Conservation (phyloP, 2,113 vertebrate genomes). For the Rhagologus leucostigma region DNA sequence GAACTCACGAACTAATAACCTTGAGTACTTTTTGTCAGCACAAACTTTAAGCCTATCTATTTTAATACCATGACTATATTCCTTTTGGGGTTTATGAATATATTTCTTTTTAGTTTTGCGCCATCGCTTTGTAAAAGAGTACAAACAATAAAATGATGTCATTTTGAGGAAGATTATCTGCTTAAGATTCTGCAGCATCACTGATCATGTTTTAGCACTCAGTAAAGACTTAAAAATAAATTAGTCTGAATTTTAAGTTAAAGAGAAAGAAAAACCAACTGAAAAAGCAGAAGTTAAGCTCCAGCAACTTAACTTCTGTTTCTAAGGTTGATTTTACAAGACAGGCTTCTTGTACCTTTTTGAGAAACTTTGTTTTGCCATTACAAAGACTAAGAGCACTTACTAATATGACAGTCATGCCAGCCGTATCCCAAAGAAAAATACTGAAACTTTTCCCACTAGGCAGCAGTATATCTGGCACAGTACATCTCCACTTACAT, state of each 20-base stretch:
- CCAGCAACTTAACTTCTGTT: neutral
- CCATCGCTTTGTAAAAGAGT: neutral
- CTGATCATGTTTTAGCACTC: neutral
- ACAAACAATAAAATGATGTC: neutral
- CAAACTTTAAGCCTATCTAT: neutral
- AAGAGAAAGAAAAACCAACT: neutral
- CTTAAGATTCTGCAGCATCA: neutral
- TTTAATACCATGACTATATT: neutral
- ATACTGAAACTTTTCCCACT: neutral
- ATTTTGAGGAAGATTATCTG: neutral
- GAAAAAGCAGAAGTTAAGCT: neutral
- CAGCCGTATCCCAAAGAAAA: neutral
- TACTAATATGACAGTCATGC: neutral
- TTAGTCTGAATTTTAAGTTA: neutral
- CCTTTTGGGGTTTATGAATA: neutral
- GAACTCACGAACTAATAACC: neutral
- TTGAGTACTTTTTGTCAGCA: neutral
- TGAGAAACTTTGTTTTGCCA: neutral
- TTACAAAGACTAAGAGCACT: neutral
- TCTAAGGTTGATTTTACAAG: neutral
- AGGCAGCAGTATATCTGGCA: neutral
- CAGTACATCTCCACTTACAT: conserved; percentile 9
- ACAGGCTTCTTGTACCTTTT: neutral
- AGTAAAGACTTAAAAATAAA: neutral
- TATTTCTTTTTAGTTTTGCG: neutral